Conservation (phyloP, 2,797 vertebrate species). For the Sebastiscus albofasciatus region DNA sequence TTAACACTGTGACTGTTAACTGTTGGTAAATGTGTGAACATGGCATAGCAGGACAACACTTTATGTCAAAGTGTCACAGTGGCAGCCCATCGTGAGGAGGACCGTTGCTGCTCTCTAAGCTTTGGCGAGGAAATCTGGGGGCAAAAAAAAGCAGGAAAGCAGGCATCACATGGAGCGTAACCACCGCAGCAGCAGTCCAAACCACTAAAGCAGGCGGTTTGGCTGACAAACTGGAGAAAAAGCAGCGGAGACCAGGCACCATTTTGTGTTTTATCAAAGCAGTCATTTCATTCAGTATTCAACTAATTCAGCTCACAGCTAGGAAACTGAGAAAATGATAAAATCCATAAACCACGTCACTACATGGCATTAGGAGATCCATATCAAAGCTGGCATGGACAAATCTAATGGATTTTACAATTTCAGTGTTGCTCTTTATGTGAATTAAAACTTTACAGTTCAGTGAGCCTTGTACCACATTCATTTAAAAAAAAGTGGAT, state of each 20-base stretch:
- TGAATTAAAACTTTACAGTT: not conserved
- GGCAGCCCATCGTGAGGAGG: conserved; percentile 10
- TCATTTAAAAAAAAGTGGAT: not conserved
- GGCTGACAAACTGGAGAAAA: not conserved
- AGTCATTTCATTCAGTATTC: not conserved
- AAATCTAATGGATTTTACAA: not conserved
- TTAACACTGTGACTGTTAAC: conserved; percentile 25
- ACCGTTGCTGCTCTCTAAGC: not conserved
- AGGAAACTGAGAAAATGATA: not conserved
- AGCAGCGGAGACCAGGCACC: conserved; percentile 15
- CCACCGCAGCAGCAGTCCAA: conserved; percentile 24
- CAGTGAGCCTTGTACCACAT: not conserved
- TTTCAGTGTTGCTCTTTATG: not conserved
- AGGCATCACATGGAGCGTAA: conserved; percentile 15
- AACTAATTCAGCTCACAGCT: conserved; percentile 23
- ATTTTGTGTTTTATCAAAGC: conserved; percentile 37
- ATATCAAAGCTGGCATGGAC: not conserved
- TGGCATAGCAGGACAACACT: conserved; percentile 19
- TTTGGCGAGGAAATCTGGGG: conserved; percentile 18
- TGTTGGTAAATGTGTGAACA: conserved; percentile 47
- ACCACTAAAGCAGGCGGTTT: not conserved
- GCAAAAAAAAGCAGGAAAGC: conserved; percentile 6
- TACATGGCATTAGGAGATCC: not conserved
- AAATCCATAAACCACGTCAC: conserved; percentile 6
- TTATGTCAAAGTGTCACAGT: conserved; percentile 51